Evolutionary conservation across 2,797 vertebrate species (phyloP), one percentile per base, ranked within the genome.

Genomic region (Oreochromis mossambicus): DNA sequence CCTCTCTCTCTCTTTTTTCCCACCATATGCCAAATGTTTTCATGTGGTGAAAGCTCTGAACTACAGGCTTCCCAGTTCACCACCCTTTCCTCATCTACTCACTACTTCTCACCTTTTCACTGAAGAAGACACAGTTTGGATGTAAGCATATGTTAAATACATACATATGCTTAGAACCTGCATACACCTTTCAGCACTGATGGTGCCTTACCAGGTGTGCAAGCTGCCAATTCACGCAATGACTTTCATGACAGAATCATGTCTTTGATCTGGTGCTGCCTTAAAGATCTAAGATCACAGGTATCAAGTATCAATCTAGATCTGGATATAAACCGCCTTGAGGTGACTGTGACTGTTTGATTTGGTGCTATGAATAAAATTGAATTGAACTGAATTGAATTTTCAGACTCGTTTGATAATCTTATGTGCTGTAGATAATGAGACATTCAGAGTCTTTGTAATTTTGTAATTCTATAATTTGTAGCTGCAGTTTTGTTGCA

Each of bases 171-270:
- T 4, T n/a, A n/a, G 58, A 61, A 61, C 32, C 1, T 66, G 6
- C 19, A 5, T 8, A 66, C 2, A 66, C 34, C 19, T 38, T 0
- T n/a, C 19, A 51, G 50, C 50, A 21, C n/a, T 52, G n/a, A 54
- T 58, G 21, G 3, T 68, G 63, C 38, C 63, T 43, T 26, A 26
- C 38, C 38, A 68, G 38, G 21, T 26, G 63, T 68, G 24, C 8
- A 43, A 43, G 13, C 0, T 68, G 38, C 21, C 3, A 68, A 1
- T 43, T 63, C 21, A 1, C 5, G 0, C 8, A 2, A 4, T 21
- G 0, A 21, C 38, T 43, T 68, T 2, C 36, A 15, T 38, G 12
- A 66, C 61, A 21, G 19, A 8, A 66, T 66, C 19, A 41, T 43
- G 38, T 70, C 14, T 10, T 68, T 68, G 5, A 68, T 43, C 36